Evolutionary conservation across 2,888 invertebrate species (phyloP).

Genomic region (Macrophya alboannulata): DNA sequence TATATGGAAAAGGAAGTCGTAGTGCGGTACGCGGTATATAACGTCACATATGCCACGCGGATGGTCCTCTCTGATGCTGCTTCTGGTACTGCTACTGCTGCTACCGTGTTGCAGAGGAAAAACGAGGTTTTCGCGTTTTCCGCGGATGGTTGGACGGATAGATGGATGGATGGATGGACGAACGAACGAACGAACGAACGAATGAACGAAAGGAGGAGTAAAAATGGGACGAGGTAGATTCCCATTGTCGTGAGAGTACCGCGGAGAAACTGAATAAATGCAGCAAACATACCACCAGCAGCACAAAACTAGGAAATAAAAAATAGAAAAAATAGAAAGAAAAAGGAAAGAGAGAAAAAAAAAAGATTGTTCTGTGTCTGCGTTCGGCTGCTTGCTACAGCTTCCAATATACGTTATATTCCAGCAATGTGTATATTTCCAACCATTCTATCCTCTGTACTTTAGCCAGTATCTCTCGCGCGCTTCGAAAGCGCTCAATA

Average conservation of each 20-base stretch:
- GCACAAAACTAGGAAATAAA: conserved; percentile 10
- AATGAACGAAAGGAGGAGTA: conserved; percentile 37
- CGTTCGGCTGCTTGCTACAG: conserved; percentile 34
- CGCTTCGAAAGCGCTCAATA: conserved; percentile 24
- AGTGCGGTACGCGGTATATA: background rate
- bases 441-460: conserved; percentile 20
- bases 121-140: conserved; percentile 41
- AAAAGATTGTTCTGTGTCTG: conserved; percentile 22
- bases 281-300: conserved; percentile 45
- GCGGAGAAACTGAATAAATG: conserved; percentile 56
- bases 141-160: conserved; percentile 16
- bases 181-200: conserved; percentile 2
- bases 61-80: conserved; percentile 15
- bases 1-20: conserved; percentile 50
- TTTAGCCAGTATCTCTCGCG: conserved; percentile 26
- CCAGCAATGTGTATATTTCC: conserved; percentile 29
- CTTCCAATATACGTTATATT: conserved; percentile 27
- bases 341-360: no score
- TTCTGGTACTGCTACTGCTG: background rate
- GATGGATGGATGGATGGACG: conserved; percentile 16
- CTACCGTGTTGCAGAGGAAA: conserved; percentile 2
- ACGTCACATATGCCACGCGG: conserved; percentile 29
- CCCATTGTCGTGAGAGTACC: conserved; percentile 47
- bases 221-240: background rate
- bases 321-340: background rate